phyloP scores from a whole-genome alignment of 37 sponge, comb jelly and placozoan species.

The Corticium candelabrum region DNA sequence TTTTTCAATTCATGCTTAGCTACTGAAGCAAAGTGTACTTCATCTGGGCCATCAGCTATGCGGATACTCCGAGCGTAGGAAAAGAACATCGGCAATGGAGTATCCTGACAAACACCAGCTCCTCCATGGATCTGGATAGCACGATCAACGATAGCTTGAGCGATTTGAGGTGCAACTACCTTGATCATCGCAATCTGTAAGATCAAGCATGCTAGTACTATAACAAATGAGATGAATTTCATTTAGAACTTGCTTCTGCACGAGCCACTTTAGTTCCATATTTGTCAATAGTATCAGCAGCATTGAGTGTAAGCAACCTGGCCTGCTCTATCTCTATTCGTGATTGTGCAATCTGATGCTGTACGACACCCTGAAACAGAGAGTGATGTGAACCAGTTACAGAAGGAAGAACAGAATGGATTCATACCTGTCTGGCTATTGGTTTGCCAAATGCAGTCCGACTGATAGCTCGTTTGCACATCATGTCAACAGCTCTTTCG shows the following conservation, averaged over 20 bases:
- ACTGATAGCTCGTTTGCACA: constrained; percentile 37
- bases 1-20: constrained; percentile 57
- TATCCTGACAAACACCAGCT: constrained; percentile 69
- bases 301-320: constrained; percentile 59
- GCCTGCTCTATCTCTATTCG: constrained; percentile 80
- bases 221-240: not conserved
- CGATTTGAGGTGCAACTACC: constrained; percentile 57
- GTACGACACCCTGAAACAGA: constrained; percentile 15
- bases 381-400: too few relatives aligned
- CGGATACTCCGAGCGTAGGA: constrained; percentile 55
- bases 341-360: constrained; percentile 61
- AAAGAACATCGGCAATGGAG: constrained; percentile 43
- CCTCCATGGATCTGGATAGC: constrained; percentile 76
- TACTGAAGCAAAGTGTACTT: constrained; percentile 72
- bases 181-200: constrained; percentile 77
- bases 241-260: constrained; percentile 28
- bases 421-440: constrained; percentile 49
- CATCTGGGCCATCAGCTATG: constrained; percentile 90
- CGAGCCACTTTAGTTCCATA: constrained; percentile 55
- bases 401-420: too few relatives aligned
- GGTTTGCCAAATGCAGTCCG: constrained; percentile 61
- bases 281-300: constrained; percentile 69
- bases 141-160: constrained; percentile 58
- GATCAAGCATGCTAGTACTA: not conserved
- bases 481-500: constrained; percentile 66